Conservation (phyloP, 1,140 invertebrate genomes). For the Hermetia illucens region DNA sequence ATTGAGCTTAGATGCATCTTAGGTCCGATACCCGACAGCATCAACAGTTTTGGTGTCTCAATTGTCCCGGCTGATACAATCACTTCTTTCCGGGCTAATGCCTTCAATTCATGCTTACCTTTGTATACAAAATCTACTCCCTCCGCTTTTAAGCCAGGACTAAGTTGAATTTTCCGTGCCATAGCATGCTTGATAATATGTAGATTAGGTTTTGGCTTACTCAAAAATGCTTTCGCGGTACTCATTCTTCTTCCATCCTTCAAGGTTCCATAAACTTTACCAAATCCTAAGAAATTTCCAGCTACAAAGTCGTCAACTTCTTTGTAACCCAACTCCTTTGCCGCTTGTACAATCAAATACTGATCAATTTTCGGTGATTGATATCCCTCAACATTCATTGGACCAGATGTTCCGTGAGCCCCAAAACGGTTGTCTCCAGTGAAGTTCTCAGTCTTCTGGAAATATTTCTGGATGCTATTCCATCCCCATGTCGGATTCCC, state of each 20-base stretch:
- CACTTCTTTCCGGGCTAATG: conserved; percentile 60
- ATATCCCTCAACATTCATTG: no score
- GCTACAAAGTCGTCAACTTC: conserved; percentile 28
- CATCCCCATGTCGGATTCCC: conserved; percentile 53
- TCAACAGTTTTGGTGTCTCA: conserved; percentile 74
- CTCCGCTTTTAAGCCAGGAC: conserved; percentile 47
- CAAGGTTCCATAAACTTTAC: conserved; percentile 31
- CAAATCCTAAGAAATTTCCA: conserved; percentile 31
- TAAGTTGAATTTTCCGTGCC: conserved; percentile 20
- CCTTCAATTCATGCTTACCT: conserved; percentile 40
- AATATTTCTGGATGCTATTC: conserved; percentile 45
- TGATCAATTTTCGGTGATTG: no score
- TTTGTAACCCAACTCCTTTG: conserved; percentile 18
- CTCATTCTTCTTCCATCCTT: conserved; percentile 42
- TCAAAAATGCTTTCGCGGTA: conserved; percentile 14
- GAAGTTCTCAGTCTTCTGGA: conserved; percentile 35
- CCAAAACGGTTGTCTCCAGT: no score
- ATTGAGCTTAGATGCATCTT: conserved; percentile 49
- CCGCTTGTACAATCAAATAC: conserved; percentile 9
- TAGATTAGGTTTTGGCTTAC: conserved; percentile 36
- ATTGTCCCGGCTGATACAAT: conserved; percentile 73
- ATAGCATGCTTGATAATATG: conserved; percentile 36
- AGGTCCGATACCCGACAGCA: conserved; percentile 78
- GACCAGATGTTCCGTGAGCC: no score
- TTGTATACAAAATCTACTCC: conserved; percentile 56